Evolutionary conservation across 2,113 vertebrate species (phyloP).

Genomic region (Poeciliopsis occidentalis): DNA sequence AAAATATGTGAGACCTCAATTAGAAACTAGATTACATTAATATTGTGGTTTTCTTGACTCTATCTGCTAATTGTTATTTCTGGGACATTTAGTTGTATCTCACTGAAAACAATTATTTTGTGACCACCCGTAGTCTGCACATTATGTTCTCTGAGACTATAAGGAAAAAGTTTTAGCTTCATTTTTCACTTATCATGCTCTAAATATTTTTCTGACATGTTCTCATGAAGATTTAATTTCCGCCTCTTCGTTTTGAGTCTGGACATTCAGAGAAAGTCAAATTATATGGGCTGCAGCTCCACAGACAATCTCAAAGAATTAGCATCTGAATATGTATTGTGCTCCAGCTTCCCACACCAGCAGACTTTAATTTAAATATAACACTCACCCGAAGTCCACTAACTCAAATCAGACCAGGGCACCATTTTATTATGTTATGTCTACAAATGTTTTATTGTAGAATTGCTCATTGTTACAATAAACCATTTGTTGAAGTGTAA

Average conservation of each 20-base stretch:
- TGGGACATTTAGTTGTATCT: too few relatives aligned
- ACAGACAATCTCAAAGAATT: conserved; percentile 71
- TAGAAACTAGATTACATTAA: too few relatives aligned
- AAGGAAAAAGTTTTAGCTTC: neutral
- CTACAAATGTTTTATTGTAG: conserved; percentile 63
- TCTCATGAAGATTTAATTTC: conserved; percentile 68
- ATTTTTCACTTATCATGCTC: conserved; percentile 3
- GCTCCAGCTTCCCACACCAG: conserved; percentile 64
- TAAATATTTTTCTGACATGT: conserved; percentile 29
- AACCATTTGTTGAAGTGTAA: conserved; percentile 64
- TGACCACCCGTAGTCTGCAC: neutral
- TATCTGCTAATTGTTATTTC: too few relatives aligned
- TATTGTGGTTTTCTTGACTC: too few relatives aligned
- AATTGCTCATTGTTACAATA: conserved; percentile 68
- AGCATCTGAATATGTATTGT: conserved; percentile 77
- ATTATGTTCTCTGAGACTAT: neutral
- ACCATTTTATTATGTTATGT: conserved; percentile 75
- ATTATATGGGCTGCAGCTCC: conserved; percentile 69
- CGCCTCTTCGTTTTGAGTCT: conserved; percentile 48
- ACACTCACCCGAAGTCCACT: conserved; percentile 44
- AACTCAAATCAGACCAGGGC: conserved; percentile 60
- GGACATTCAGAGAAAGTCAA: conserved; percentile 68
- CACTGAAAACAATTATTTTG: too few relatives aligned
- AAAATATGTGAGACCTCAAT: too few relatives aligned
- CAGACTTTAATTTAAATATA: conserved; percentile 71